These are phyloP conservation scores for Gallinago nigripennis DNA, from an alignment of 2,797 vertebrate species.

Conservation along the genomic window DNA sequence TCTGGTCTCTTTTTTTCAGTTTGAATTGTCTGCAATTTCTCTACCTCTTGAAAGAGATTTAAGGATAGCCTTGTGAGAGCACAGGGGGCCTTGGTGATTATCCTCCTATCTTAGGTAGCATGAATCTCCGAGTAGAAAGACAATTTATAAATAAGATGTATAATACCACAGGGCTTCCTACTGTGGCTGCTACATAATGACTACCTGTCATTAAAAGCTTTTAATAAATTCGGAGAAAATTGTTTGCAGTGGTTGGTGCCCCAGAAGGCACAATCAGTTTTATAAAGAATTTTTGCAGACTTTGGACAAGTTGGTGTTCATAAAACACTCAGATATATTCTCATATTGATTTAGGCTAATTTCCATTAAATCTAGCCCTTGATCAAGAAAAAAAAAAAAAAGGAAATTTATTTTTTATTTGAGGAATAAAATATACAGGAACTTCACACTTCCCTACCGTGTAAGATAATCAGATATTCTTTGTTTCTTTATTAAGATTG, in stretches of 20 bases:
- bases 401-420: background rate
- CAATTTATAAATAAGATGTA: background rate
- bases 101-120: background rate
- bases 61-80: background rate
- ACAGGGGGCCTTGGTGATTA: background rate
- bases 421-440: background rate
- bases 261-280: background rate
- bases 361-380: background rate
- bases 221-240: background rate
- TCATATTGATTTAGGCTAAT: background rate
- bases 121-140: background rate
- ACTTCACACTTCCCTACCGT: background rate
- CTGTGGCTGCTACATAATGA: background rate
- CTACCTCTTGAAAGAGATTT: background rate
- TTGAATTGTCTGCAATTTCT: background rate
- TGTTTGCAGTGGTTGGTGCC: background rate
- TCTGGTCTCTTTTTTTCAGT: background rate
- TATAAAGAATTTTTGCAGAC: background rate
- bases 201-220: background rate
- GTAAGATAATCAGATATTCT: background rate
- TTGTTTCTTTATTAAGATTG: background rate
- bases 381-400: background rate
- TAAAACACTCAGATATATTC: background rate
- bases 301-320: background rate
- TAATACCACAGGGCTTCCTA: background rate